A percentile compares a stretch with the other conserved stretches of the same genome.
Evolutionary conservation across 2,888 invertebrate species (phyloP).

Genomic region (Ormyrus nitidulus): DNA sequence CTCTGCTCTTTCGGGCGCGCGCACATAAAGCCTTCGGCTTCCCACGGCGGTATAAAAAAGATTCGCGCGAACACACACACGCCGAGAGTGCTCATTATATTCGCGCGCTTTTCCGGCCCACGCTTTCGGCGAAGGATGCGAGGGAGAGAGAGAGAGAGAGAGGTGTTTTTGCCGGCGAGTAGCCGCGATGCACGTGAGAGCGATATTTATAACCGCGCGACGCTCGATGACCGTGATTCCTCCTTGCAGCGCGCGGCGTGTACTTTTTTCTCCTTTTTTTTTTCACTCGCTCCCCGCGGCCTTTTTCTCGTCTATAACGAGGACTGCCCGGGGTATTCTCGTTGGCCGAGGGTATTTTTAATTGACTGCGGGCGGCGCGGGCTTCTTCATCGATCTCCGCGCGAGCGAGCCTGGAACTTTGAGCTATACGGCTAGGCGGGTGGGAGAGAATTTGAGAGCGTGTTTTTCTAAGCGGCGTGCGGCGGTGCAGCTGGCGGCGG

Average conservation of each 20-base stretch:
- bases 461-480: background rate
- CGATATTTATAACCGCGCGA: slow-evolving; percentile 29
- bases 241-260: background rate
- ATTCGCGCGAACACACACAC: no score
- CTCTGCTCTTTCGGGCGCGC: no score
- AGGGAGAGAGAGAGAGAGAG: no score
- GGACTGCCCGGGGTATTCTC: slow-evolving; percentile 7
- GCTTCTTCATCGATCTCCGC: background rate
- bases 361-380: background rate
- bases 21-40: no score
- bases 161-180: background rate
- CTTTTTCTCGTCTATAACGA: background rate
- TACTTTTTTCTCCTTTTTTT: background rate
- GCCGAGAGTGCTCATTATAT: background rate
- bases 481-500: background rate
- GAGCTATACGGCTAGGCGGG: no score
- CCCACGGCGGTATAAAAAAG: no score
- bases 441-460: background rate
- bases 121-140: no score
- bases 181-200: slow-evolving; percentile 25
- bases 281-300: background rate
- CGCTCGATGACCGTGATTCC: slow-evolving; percentile 22
- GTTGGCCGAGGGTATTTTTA: slow-evolving; percentile 11
- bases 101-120: no score
- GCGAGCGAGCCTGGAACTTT: no score